A percentile compares a stretch with the other conserved stretches of the same genome.
Conservation (phyloP, 1,140 invertebrate species). For the Copidosoma floridanum region DNA sequence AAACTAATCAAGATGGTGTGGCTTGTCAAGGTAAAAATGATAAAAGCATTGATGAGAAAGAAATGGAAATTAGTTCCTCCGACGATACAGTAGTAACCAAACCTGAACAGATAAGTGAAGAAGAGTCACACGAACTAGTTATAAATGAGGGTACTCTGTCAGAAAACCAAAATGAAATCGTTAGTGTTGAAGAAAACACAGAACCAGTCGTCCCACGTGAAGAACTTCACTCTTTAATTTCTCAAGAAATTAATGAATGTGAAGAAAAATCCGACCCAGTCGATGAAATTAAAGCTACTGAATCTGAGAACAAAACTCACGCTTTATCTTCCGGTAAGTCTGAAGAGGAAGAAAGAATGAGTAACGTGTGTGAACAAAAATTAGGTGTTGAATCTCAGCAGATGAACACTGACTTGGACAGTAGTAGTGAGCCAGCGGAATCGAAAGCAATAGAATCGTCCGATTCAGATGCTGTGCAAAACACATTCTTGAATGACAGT, state of each 20-base stretch:
- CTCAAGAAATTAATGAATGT: background rate
- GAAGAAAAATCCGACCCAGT: conserved; percentile 17
- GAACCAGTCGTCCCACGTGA: background rate
- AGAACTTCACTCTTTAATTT: background rate
- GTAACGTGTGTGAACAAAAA: conserved; percentile 6
- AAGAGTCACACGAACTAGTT: background rate
- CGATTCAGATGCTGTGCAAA: background rate
- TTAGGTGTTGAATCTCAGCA: too few relatives aligned
- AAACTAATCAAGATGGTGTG: background rate
- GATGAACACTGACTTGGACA: background rate
- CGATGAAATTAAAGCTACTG: background rate
- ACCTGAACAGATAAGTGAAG: background rate
- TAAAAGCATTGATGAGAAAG: conserved; percentile 3
- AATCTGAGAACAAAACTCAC: background rate
- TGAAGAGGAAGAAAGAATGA: conserved; percentile 4
- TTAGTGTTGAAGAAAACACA: too few relatives aligned
- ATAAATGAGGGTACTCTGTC: too few relatives aligned
- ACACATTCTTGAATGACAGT: background rate
- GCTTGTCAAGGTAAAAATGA: background rate
- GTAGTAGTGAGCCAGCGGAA: background rate
- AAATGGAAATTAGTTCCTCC: background rate
- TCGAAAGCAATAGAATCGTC: background rate
- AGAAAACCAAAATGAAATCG: too few relatives aligned
- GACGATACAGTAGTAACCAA: background rate
- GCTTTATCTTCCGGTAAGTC: too few relatives aligned